Evolutionary conservation across 2,113 vertebrate genomes (phyloP).

Genomic region (Oncorhynchus masou): DNA sequence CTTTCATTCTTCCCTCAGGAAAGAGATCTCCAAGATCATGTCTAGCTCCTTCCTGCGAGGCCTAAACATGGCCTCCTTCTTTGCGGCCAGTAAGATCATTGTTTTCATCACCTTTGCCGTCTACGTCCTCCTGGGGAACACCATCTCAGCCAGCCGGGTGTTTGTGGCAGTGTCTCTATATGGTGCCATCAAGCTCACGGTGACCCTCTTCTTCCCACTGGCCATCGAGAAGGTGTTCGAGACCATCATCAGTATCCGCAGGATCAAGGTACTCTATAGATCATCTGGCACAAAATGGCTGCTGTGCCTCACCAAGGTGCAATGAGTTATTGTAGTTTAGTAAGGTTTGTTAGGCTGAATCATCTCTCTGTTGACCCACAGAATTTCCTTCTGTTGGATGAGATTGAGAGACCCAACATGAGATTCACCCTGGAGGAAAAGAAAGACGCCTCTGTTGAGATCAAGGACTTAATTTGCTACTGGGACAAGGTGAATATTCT

Average conservation of each 20-base stretch:
- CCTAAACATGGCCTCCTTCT: conserved; percentile 85
- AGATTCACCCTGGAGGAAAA: conserved; percentile 53
- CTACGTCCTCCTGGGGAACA: conserved; percentile 78
- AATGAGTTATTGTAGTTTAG: no score
- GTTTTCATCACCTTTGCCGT: conserved; percentile 82
- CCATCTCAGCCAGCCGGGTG: conserved; percentile 79
- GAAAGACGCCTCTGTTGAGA: conserved; percentile 61
- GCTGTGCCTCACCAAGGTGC: no score
- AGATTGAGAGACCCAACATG: conserved; percentile 58
- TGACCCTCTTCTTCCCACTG: conserved; percentile 85
- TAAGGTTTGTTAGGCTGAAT: no score
- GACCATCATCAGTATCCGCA: conserved; percentile 77
- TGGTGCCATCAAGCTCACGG: conserved; percentile 77
- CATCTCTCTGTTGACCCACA: conserved; percentile 30
- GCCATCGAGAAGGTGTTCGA: conserved; percentile 82
- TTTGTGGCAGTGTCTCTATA: conserved; percentile 82
- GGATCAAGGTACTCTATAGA: conserved; percentile 78
- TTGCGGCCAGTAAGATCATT: conserved; percentile 83
- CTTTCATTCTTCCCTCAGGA: conserved; percentile 56
- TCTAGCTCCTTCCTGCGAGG: conserved; percentile 85
- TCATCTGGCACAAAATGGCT: no score
- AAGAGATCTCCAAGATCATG: conserved; percentile 82
- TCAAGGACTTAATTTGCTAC: conserved; percentile 82
- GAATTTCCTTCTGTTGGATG: conserved; percentile 85
- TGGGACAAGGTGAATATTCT: conserved; percentile 83